Conservation (phyloP, 2,888 invertebrate species). For the Chaetoderma sp. region DNA sequence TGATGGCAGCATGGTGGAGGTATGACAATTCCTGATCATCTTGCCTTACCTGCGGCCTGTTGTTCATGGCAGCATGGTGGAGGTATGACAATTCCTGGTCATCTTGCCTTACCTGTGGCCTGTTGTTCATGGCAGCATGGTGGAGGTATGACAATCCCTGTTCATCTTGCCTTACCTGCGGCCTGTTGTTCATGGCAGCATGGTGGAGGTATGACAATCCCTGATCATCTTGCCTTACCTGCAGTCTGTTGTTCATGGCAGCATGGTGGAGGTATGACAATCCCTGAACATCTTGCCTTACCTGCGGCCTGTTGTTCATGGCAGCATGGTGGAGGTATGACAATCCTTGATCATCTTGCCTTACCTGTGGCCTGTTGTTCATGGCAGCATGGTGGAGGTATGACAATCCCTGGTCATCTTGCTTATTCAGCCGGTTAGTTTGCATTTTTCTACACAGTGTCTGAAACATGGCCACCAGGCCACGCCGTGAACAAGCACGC, state of each 20-base stretch:
- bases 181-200: conserved; percentile 67
- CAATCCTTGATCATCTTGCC: conserved; percentile 67
- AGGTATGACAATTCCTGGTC: conserved; percentile 65
- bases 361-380: conserved; percentile 66
- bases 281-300: conserved; percentile 68
- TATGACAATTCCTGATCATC: conserved; percentile 67
- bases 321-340: conserved; percentile 67
- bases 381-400: conserved; percentile 68
- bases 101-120: conserved; percentile 68
- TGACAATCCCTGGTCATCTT: conserved; percentile 66
- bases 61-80: conserved; percentile 68
- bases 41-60: conserved; percentile 67
- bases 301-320: conserved; percentile 66
- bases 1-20: conserved; percentile 67
- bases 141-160: conserved; percentile 65
- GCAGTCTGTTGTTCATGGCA: conserved; percentile 67
- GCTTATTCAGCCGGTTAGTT: conserved; percentile 62
- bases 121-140: conserved; percentile 67
- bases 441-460: conserved; percentile 62
- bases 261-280: conserved; percentile 67
- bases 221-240: conserved; percentile 68
- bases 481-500: conserved; percentile 61
- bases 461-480: conserved; percentile 65
- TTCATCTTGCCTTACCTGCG: conserved; percentile 69
- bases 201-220: conserved; percentile 67